Conservation (phyloP, 2,113 vertebrate species). For the Neomonachus schauinslandi region DNA sequence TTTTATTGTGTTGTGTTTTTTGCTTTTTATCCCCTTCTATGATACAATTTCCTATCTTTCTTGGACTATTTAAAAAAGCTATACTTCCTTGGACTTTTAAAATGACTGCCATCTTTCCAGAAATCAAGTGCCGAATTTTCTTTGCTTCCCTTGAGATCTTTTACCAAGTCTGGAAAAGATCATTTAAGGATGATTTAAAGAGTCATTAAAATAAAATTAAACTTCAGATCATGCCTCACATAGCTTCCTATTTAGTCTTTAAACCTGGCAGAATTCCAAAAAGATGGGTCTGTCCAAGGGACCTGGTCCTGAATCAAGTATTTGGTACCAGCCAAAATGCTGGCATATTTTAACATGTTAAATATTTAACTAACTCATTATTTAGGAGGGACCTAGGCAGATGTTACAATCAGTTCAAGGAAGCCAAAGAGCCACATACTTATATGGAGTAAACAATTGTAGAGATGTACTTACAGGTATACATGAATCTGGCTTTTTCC, state of each 20-base stretch:
- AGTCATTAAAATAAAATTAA: background rate
- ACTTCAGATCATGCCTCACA: background rate
- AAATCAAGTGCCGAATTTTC: background rate
- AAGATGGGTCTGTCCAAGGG: background rate
- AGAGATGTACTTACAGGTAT: background rate
- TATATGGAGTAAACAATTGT: background rate
- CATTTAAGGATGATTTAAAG: constrained; percentile 13
- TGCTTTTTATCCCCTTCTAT: background rate
- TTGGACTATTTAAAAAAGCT: background rate
- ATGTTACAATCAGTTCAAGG: background rate
- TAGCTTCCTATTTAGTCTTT: background rate
- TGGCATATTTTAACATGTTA: background rate
- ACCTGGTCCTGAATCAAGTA: background rate
- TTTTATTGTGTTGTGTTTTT: background rate
- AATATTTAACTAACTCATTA: background rate
- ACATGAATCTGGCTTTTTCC: background rate
- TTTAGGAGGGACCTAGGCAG: background rate
- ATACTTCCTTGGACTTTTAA: background rate
- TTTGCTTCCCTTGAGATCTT: background rate
- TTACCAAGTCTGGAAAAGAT: background rate
- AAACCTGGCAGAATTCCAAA: background rate
- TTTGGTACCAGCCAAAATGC: background rate
- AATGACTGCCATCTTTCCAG: background rate
- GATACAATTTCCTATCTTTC: background rate
- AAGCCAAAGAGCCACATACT: background rate